phyloP scores from a whole-genome alignment of 2,113 vertebrate species.

The Anhinga rufa region DNA sequence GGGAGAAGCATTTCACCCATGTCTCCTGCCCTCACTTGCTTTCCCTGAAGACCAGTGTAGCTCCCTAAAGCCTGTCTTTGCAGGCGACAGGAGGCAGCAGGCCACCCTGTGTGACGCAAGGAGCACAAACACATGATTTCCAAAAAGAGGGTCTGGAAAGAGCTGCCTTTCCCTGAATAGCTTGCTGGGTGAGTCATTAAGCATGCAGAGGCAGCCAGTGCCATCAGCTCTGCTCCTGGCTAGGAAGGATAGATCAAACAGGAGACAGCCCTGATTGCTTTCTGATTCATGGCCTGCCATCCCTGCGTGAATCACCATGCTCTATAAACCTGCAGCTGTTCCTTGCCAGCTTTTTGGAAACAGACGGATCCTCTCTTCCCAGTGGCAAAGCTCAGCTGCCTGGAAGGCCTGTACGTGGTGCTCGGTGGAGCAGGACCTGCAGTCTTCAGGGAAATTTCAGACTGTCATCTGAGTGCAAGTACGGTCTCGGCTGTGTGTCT shows the following conservation, averaged over 20 bases:
- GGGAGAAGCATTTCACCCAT: background rate
- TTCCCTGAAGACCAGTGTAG: background rate
- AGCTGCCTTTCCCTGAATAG: background rate
- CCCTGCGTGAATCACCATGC: background rate
- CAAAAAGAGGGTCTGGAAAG: background rate
- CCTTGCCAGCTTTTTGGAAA: conserved; percentile 5
- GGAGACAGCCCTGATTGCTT: conserved; percentile 20
- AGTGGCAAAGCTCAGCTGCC: background rate
- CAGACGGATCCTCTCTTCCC: background rate
- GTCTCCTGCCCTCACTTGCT: background rate
- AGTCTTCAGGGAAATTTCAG: background rate
- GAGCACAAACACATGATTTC: background rate
- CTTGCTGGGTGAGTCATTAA: background rate
- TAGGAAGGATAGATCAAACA: background rate
- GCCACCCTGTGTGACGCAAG: background rate
- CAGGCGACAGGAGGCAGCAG: background rate
- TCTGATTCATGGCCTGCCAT: conserved; percentile 37
- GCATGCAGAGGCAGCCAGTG: background rate
- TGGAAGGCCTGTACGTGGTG: background rate
- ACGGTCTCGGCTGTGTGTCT: background rate
- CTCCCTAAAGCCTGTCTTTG: background rate
- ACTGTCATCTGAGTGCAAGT: background rate
- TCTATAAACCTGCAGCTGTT: conserved; percentile 40
- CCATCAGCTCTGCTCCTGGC: conserved; percentile 5
- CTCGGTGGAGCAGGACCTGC: background rate